phyloP scores from a whole-genome alignment of 2,888 invertebrate species.

The Cosmia pyralina region DNA sequence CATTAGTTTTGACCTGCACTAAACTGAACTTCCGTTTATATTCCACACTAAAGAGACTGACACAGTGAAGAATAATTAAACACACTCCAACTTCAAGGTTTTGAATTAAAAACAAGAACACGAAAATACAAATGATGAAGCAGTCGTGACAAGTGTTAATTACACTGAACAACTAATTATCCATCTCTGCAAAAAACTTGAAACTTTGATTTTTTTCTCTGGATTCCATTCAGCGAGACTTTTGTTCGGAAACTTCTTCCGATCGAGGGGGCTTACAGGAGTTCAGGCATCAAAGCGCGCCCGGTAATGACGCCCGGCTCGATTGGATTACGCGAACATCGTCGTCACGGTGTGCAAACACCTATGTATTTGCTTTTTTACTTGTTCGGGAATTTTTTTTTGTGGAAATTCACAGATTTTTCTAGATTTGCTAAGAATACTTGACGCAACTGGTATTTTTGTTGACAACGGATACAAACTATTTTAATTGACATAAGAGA shows the following conservation, averaged over 20 bases:
- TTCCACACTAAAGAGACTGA: too few relatives aligned
- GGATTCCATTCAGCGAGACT: slow-evolving; percentile 28
- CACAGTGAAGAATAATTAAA: neutral
- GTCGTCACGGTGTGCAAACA: slow-evolving; percentile 24
- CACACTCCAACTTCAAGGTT: neutral
- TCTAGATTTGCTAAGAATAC: neutral
- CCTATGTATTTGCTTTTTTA: slow-evolving; percentile 15
- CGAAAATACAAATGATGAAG: slow-evolving; percentile 7
- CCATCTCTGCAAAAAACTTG: slow-evolving; percentile 8
- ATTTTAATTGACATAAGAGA: too few relatives aligned
- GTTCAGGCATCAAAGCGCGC: slow-evolving; percentile 39
- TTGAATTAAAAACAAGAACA: neutral
- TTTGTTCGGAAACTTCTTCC: slow-evolving; percentile 26
- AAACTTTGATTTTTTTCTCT: slow-evolving; percentile 6
- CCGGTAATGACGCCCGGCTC: slow-evolving; percentile 43
- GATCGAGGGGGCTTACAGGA: slow-evolving; percentile 21
- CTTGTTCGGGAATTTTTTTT: neutral
- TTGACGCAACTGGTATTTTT: neutral
- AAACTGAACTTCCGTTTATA: neutral
- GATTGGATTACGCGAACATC: slow-evolving; percentile 41
- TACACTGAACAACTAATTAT: slow-evolving; percentile 29
- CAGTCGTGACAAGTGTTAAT: slow-evolving; percentile 10
- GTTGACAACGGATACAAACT: too few relatives aligned
- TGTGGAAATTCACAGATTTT: neutral
- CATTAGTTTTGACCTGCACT: neutral